These are phyloP conservation scores for Herpailurus yagouaroundi DNA, from an alignment of 2,113 vertebrate species.

Conservation along the genomic window DNA sequence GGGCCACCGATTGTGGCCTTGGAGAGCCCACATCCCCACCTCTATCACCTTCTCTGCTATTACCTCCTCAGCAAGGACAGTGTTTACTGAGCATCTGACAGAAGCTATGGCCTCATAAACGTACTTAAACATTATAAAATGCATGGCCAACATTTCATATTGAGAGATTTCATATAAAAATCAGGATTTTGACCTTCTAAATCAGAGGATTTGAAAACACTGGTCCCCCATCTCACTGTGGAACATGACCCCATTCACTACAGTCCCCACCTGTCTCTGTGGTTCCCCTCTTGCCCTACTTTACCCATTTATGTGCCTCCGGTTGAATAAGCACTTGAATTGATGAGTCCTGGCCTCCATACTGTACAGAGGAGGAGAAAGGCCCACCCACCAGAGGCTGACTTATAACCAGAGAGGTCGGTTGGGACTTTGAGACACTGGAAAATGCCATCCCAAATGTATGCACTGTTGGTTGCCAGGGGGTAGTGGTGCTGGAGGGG, in stretches of 20 bases:
- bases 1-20: neutral
- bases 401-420: neutral
- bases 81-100: neutral
- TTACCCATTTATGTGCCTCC: accelerated
- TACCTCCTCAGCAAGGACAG: neutral
- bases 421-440: neutral
- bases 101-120: neutral
- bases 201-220: neutral
- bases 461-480: neutral
- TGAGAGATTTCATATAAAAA: neutral
- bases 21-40: neutral
- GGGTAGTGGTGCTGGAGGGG: neutral
- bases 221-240: neutral
- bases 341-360: neutral
- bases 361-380: neutral
- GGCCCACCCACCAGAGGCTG: neutral
- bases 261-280: accelerated
- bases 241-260: accelerated
- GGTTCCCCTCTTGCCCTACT: neutral
- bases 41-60: neutral
- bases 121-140: neutral
- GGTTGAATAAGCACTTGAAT: neutral
- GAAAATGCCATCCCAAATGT: neutral
- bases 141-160: neutral
- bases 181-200: neutral